phyloP scores from a whole-genome alignment of 2,797 vertebrate species.

The Tamandua tetradactyla region DNA sequence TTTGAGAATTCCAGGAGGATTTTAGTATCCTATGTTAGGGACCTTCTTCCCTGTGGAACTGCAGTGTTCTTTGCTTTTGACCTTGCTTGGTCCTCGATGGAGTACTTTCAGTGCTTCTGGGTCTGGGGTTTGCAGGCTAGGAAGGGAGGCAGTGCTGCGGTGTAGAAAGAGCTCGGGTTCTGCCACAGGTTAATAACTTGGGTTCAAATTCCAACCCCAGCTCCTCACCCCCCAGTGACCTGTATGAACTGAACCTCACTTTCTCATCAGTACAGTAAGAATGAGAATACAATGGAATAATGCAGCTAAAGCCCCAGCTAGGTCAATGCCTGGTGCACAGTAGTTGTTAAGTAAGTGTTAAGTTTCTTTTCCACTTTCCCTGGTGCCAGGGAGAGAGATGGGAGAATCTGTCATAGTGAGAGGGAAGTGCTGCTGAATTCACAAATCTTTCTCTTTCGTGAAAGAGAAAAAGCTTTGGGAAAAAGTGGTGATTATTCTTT shows the following conservation, averaged over 20 bases:
- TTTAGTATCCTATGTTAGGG: neutral
- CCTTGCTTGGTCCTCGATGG: neutral
- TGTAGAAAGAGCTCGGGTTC: neutral
- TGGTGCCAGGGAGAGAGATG: neutral
- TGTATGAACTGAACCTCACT: fast-evolving
- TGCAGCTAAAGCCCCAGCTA: neutral
- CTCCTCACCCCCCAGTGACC: fast-evolving
- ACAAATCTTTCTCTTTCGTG: no score
- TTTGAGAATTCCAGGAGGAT: neutral
- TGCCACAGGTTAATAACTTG: neutral
- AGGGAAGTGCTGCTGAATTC: neutral
- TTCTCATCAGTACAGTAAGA: neutral
- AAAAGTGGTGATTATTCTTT: neutral
- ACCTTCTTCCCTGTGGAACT: neutral
- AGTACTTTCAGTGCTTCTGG: neutral
- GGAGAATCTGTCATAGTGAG: neutral
- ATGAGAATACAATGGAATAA: fast-evolving
- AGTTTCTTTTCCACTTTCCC: no score
- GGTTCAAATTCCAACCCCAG: neutral
- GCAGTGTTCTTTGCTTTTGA: neutral
- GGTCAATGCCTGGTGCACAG: no score
- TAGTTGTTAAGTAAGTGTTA: no score
- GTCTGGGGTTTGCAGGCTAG: neutral
- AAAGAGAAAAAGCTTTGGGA: neutral
- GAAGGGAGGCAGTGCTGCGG: no score